Evolutionary conservation across 92 coral and sea anemone genomes (phyloP), one percentile per base, ranked within the genome.

Genomic region (Porites cylindrica): DNA sequence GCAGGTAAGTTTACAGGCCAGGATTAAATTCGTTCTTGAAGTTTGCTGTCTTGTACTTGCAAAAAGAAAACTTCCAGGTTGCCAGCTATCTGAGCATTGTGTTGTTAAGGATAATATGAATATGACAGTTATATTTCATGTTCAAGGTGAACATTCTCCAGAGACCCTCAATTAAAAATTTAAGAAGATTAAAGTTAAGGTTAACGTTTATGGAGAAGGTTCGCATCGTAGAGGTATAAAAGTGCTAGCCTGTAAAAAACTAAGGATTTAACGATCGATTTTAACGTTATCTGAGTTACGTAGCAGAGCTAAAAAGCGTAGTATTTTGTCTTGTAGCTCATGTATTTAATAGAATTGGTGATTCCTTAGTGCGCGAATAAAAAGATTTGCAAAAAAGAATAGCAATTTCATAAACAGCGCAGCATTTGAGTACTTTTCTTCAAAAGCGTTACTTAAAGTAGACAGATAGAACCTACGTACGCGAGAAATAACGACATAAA

Each of bases 41-140:
- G 12, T 17, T 20, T 26, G 85, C 29, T 51, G 19, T 82, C 78
- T 56, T 29, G 60, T 38, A 82, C 58, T 82, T 58, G 24, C 47
- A n/a, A 81, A 52, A 70, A 38, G 43, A 38, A 38, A 20, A 43
- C 43, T 32, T 58, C 53, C 66, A 29, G 80, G 32, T 64, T 58
- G 68, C 26, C 17, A 47, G 16, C 52, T 60, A 16, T 29, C 68
- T 17, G 23, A 51, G 51, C 68, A 77, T 0, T 26, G 50, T 1
- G n/a, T 47, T 58, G 16, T 19, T 62, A 14, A 62, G 66, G 19
- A 10, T 56, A 10, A 14, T 14, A 56, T 56, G 61, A 10, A 56
- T 56, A 56, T 56, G 12, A 10, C 3, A 56, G 61, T 10, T 56
- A 10, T 56, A 56, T 56, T 10, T 56, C 61, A 56, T 4, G 16